Percentiles rank a stretch among this genome's conserved stretches.
phyloP scores from a whole-genome alignment of 2,888 invertebrate species.

The Ochlodes sylvanus region DNA sequence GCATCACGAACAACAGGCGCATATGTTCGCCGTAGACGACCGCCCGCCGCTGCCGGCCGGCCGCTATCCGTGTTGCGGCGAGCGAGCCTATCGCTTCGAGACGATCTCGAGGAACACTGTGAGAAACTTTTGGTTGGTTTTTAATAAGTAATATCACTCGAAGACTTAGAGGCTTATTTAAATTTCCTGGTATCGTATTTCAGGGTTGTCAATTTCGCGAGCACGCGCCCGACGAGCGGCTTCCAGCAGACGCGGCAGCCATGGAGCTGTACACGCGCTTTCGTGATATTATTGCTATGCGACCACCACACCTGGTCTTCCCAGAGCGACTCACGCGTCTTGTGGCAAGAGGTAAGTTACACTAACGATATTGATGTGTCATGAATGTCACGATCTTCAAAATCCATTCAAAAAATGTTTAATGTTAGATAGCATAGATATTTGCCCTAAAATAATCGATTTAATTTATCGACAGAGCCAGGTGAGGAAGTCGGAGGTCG shows the following conservation, averaged over 20 bases:
- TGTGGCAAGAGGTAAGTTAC: conserved; percentile 82
- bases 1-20: conserved; percentile 91
- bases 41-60: conserved; percentile 89
- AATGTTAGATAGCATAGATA: too few species aligned
- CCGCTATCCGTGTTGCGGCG: conserved; percentile 94
- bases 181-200: conserved; percentile 9
- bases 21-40: conserved; percentile 90
- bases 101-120: conserved; percentile 87
- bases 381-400: too few species aligned
- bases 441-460: too few species aligned
- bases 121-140: conserved; percentile 20
- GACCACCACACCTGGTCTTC: conserved; percentile 88
- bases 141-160: too few species aligned
- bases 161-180: neutral
- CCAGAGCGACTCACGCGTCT: conserved; percentile 88
- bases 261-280: conserved; percentile 85
- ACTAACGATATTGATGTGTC: neutral
- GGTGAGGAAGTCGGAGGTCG: conserved; percentile 76
- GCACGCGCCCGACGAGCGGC: conserved; percentile 87
- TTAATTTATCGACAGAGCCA: conserved; percentile 57
- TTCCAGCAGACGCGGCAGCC: conserved; percentile 88
- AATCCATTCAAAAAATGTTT: too few species aligned
- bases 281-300: conserved; percentile 86
- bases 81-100: conserved; percentile 92
- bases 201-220: conserved; percentile 91